Evolutionary conservation across 2,797 vertebrate species (phyloP).

Genomic region (Distichodus sexfasciatus): DNA sequence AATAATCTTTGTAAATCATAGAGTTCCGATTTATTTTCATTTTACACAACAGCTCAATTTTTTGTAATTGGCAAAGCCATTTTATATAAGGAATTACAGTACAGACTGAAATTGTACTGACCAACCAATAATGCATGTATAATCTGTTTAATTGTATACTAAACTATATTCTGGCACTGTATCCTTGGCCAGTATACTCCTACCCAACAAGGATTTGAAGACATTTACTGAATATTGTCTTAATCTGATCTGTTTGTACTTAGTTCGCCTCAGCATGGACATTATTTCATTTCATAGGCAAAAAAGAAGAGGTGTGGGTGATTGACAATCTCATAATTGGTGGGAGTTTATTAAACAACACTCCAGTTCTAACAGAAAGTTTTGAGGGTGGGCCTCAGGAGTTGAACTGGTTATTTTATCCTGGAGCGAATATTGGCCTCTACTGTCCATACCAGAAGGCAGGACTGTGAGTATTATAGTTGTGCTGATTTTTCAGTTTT

Average conservation of each 20-base stretch:
- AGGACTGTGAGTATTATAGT: constrained; percentile 80
- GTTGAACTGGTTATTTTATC: constrained; percentile 95
- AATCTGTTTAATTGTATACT: too few species aligned
- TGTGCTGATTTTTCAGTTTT: neutral
- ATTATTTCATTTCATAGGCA: constrained; percentile 71
- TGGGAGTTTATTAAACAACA: constrained; percentile 87
- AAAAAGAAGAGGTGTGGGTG: constrained; percentile 99
- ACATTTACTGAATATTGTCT: too few species aligned
- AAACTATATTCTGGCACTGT: too few species aligned
- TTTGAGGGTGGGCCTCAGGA: constrained; percentile 93
- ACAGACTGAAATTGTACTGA: too few species aligned
- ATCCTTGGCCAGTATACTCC: too few species aligned
- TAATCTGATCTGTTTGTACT: constrained; percentile 1
- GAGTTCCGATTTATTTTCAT: too few species aligned
- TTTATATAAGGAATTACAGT: too few species aligned
- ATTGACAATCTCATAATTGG: constrained; percentile 96
- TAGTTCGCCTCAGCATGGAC: neutral
- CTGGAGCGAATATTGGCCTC: constrained; percentile 92
- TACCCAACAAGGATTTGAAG: too few species aligned
- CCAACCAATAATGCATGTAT: too few species aligned
- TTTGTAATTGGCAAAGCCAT: too few species aligned
- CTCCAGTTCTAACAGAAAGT: constrained; percentile 84
- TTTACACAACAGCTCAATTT: too few species aligned
- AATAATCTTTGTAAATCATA: too few species aligned
- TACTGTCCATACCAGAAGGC: constrained; percentile 96